Conservation (phyloP, 1,140 invertebrate genomes). For the Zeugodacus cucurbitae region DNA sequence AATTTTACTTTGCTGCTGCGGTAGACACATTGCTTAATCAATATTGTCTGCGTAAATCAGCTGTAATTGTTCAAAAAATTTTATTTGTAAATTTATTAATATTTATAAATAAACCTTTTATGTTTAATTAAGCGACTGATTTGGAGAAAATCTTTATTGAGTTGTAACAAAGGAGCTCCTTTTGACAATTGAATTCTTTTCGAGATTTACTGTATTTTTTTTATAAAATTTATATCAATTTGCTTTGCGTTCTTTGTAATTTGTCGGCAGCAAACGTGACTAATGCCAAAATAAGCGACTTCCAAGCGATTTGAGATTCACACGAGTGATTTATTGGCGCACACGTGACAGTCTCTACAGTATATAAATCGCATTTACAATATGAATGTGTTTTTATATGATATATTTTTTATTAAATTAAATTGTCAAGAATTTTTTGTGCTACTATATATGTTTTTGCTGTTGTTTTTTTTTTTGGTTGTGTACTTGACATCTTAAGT, state of each 20-base stretch:
- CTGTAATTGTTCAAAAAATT: background rate
- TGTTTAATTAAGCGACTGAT: constrained; percentile 25
- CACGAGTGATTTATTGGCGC: background rate
- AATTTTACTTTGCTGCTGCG: background rate
- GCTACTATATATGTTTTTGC: too few relatives aligned
- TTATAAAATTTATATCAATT: background rate
- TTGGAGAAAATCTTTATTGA: background rate
- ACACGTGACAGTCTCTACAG: background rate
- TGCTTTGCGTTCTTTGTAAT: background rate
- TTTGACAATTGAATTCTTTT: background rate
- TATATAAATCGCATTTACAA: background rate
- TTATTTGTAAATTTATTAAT: background rate
- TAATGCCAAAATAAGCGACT: background rate
- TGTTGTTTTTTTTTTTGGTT: too few relatives aligned
- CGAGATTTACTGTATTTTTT: background rate
- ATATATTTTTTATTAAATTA: background rate
- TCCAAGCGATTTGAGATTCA: background rate
- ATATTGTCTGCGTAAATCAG: background rate
- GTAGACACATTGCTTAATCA: background rate
- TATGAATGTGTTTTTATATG: background rate
- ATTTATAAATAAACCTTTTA: constrained; percentile 5
- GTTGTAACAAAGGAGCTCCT: background rate
- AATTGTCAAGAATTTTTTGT: background rate
- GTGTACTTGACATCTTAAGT: background rate
- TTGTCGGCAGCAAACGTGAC: background rate